These are phyloP conservation scores for Passerina amoena DNA, from an alignment of 2,113 vertebrate species.

Conservation along the genomic window DNA sequence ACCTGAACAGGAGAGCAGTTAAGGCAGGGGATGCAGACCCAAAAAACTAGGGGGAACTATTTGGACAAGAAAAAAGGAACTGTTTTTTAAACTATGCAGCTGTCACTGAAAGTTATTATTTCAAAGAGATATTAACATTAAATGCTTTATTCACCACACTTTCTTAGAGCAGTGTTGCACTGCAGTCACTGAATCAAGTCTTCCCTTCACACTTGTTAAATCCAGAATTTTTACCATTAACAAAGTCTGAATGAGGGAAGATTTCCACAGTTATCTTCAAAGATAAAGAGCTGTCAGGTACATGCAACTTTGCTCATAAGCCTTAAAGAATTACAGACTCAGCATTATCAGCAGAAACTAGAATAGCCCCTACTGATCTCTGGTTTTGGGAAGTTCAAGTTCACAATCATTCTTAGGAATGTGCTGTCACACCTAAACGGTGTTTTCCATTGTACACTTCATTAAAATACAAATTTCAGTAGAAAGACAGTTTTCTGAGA, in stretches of 20 bases:
- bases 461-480: neutral
- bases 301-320: neutral
- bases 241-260: neutral
- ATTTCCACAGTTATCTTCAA: neutral
- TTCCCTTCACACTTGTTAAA: neutral
- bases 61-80: neutral
- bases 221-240: neutral
- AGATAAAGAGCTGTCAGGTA: neutral
- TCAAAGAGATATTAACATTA: neutral
- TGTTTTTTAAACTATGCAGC: neutral
- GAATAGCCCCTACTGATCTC: neutral
- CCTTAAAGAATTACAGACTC: neutral
- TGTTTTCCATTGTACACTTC: neutral
- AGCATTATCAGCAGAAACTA: neutral
- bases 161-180: rapidly evolving
- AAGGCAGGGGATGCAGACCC: neutral
- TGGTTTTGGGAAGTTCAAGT: neutral
- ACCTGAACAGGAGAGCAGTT: neutral
- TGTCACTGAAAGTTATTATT: neutral
- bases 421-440: neutral
- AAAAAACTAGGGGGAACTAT: neutral
- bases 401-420: neutral
- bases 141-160: neutral
- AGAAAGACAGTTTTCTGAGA: neutral
- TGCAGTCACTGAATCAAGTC: neutral